Base-by-base conservation (phyloP, 2,797 vertebrate genomes). In the Periophthalmus magnuspinnatus region DNA sequence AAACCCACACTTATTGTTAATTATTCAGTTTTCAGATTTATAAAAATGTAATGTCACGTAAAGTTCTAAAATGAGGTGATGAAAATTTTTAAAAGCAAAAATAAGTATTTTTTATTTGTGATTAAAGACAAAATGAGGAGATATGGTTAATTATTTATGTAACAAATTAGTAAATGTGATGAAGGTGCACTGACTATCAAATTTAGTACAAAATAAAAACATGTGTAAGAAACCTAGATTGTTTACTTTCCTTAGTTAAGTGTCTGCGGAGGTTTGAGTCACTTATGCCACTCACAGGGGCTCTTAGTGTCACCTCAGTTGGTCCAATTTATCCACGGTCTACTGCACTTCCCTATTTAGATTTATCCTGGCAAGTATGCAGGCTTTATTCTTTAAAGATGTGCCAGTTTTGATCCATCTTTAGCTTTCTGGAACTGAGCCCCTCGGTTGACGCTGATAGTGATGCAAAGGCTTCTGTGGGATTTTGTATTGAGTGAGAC, bases 381-480 rank as follows among this genome's bases (percentile, higher is more conserved):
- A 22, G 19, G 33, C 48, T 3, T 33, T 79, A 68, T 28, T 73
- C 76, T 81, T 84, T 83, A 82, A 87, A 79, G 81, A 89, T 69
- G 75, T 77, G 74, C 75, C 74, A 81, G 78, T 77, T 84, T 69
- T 83, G 76, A 88, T 85, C 82, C 70, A 82, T 80, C 56, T 76
- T 81, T 67, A 83, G 81, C 72, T 0, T 33, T 74, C 72, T 75
- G 82, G 72, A 72, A 69, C 70, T 71, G 64, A 38, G 67, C 67
- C 56, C 67, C 68, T 82, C 60, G 14, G 5, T 11, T 88, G 87
- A 88, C 68, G 83, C 70, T 68, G 76, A 68, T 17, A 57, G 54
- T 82, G 88, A 88, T 79, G 85, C 72, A 81, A 83, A 64, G 71
- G 55, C 65, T 73, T 74, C 78, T 50, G n/a, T 19, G 67, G 72